Conservation (phyloP, 2,113 vertebrate species). For the Centrocercus urophasianus region DNA sequence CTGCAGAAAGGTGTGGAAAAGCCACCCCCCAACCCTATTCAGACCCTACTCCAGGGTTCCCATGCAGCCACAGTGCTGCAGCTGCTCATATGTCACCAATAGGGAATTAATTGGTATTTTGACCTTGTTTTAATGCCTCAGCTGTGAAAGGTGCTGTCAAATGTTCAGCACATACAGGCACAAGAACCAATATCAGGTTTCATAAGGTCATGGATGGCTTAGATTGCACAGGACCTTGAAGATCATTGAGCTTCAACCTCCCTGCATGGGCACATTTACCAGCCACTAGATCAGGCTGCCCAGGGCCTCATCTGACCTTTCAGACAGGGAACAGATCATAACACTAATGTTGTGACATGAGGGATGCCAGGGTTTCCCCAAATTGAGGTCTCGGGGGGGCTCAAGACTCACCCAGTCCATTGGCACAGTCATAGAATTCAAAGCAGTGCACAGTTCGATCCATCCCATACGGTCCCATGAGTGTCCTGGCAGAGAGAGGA, state of each 20-base stretch:
- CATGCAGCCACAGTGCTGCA: neutral
- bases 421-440: constrained; percentile 89
- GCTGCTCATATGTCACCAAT: neutral
- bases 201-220: no score
- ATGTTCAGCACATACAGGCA: fast-evolving
- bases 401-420: constrained; percentile 85
- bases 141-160: neutral
- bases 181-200: neutral
- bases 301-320: neutral
- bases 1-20: neutral
- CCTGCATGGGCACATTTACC: no score
- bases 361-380: fast-evolving
- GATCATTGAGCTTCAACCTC: no score
- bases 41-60: neutral
- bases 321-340: fast-evolving
- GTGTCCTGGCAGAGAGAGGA: constrained; percentile 80
- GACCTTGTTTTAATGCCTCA: neutral
- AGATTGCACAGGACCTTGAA: no score
- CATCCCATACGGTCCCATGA: constrained; percentile 90
- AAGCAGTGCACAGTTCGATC: constrained; percentile 85
- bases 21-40: neutral
- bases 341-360: fast-evolving
- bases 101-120: neutral
- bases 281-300: neutral
- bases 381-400: fast-evolving